Base-by-base conservation (phyloP, 1,140 invertebrate species). In the Vollenhovia emeryi region DNA sequence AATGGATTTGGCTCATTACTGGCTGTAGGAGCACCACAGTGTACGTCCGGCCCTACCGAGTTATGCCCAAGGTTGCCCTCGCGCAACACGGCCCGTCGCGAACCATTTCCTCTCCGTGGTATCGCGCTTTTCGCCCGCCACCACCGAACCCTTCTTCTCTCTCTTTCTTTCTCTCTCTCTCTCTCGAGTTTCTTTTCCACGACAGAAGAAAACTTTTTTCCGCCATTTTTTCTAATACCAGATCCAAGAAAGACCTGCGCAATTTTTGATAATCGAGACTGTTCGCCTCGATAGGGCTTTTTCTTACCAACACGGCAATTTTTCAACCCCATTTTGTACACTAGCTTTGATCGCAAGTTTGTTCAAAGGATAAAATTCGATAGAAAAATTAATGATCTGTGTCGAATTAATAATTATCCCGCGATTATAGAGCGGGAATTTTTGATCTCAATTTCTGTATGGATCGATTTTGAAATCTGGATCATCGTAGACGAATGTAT, bases 1-100 rank as follows among this genome's bases (percentile, higher is more conserved):
- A 91, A 91, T 91, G 89, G 89, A 91, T 91, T 91, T 91, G 86
- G 84, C 89, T 91, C 89, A 89, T 91, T 91, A 91, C 91, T 43
- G 68, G 50, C 45, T 59, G 64, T 76, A 89, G 79, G 79, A 75
- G 60, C 78, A 82, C 36, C n/a, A 18, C 36, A 33, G 78, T 36
- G 33, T 59, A 85, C 79, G 87, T 85, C 66, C 85, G 59, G 59
- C 66, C 83, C 76, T 86, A 87, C 62, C 83, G 73, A 88, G 69
- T 89, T 89, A 83, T 85, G 79, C 68, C 82, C 85, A 88, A 90
- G 89, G 87, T 74, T 89, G 84, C 57, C 79, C 87, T 78, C 75
- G 36, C 68, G 57, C 76, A 64, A 57, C 60, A 59, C 79, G 71
- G 24, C 30, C 64, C 73, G 83, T 86, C 87, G 80, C 78, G 66